phyloP scores from a whole-genome alignment of 2,797 vertebrate species.

The Strix occidentalis region DNA sequence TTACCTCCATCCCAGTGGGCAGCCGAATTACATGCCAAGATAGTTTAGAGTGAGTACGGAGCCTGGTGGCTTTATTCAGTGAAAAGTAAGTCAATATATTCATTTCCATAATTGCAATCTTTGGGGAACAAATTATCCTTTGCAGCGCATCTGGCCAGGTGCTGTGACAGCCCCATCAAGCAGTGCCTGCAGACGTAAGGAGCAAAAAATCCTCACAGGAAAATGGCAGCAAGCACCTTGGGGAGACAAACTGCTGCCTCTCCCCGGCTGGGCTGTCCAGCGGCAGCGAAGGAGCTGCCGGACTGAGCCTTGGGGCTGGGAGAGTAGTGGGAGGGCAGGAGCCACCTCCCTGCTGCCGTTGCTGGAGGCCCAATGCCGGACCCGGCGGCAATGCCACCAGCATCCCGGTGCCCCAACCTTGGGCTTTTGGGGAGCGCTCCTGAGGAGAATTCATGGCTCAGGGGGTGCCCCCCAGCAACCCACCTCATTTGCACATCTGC shows the following conservation, averaged over 20 bases:
- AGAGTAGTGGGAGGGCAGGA: not conserved
- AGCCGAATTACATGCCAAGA: conserved; percentile 29
- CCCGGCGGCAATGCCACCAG: accelerated
- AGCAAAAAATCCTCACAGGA: not conserved
- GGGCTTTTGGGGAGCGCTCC: accelerated
- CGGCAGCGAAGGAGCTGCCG: too few species aligned
- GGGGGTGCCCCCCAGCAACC: not conserved
- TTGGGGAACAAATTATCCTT: not conserved
- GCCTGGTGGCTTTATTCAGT: not conserved
- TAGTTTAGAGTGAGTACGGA: not conserved
- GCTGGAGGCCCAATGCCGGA: not conserved
- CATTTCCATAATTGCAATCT: conserved; percentile 31
- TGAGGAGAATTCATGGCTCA: not conserved
- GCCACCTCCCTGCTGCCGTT: not conserved
- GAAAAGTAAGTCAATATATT: conserved; percentile 30
- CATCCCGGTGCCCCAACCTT: accelerated
- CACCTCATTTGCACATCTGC: not conserved
- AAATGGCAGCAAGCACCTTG: accelerated
- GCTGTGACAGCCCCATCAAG: not conserved
- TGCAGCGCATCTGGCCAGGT: not conserved
- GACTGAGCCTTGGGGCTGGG: too few species aligned
- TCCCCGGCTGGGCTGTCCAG: not conserved
- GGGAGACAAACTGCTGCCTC: too few species aligned
- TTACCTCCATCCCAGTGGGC: conserved; percentile 28
- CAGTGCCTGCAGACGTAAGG: not conserved